Base-by-base conservation (phyloP, 2,888 invertebrate species). In the Apotomis turbidana region DNA sequence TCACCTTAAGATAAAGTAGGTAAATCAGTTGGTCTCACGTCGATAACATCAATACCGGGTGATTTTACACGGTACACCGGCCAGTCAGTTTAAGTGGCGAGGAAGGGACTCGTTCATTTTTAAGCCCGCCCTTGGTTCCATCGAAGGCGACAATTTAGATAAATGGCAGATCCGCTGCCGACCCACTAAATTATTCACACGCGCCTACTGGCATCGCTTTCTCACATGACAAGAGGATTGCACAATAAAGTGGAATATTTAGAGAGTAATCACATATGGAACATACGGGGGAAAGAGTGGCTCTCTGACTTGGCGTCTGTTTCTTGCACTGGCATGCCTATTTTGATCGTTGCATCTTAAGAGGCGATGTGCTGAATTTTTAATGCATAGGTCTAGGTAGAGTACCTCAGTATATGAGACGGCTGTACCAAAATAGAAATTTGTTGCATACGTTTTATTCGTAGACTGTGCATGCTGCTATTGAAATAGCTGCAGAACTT, bases 221-320 rank as follows among this genome's bases (percentile, higher is more conserved):
- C 88, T 87, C 84, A 81, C 85, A 83, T 87, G 90, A 89, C 90
- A 88, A 87, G 84, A 86, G 86, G 84, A 90, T 87, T 90, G 90
- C 81, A 87, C 88, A 87, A 88, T 90, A 91, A 89, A 90, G 88
- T 87, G 87, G 87, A 89, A 91, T 91, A 91, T 91, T 91, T 89
- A 90, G 85, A 84, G 84, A 87, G 89, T 89, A 88, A 90, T 91
- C 91, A 90, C 90, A 88, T 88, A 88, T 84, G 80, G 84, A 83
- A 83, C 84, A 83, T 83, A 83, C 83, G 79, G 79, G 77, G 76
- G 79, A 80, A 27, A 80, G 81, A 85, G 84, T 86, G 82, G 84
- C 83, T 83, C 76, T 76, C 77, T 78, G 78, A 71, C 78, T 73
- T 73, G 77, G 70, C 78, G 78, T 77, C 79, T 77, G 76, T 80